Percentiles rank a stretch among this genome's conserved stretches.
phyloP scores from a whole-genome alignment of 2,797 vertebrate species.

The Astyanax mexicanus region DNA sequence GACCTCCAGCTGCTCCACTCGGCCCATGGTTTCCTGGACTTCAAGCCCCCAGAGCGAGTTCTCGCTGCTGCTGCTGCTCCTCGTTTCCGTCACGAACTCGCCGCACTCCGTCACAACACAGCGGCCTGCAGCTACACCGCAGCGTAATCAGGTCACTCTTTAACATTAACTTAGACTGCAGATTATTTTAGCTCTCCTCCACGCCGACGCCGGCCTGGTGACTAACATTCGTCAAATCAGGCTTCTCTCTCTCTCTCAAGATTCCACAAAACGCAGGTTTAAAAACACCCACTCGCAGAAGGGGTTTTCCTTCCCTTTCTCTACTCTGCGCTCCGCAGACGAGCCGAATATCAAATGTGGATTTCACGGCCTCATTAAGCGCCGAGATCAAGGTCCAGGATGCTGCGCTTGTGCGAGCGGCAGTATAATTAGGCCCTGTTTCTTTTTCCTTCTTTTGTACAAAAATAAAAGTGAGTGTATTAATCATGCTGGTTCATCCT shows the following conservation, averaged over 20 bases:
- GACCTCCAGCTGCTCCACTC: no score
- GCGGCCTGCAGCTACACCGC: not conserved
- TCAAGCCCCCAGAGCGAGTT: not conserved
- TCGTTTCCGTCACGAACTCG: not conserved
- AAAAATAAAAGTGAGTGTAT: not conserved
- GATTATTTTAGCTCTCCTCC: not conserved
- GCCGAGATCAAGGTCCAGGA: not conserved
- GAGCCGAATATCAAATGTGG: not conserved
- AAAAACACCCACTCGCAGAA: not conserved
- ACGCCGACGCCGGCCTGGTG: not conserved
- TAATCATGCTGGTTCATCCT: not conserved
- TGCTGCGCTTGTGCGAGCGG: not conserved
- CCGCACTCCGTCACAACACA: not conserved
- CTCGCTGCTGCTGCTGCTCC: not conserved
- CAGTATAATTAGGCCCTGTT: not conserved
- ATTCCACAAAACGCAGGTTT: not conserved
- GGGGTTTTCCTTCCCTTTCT: not conserved
- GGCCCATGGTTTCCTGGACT: not conserved
- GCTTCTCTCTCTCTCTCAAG: not conserved
- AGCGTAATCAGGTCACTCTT: constrained; percentile 7
- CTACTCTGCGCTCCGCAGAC: not conserved
- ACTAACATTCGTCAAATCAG: not conserved
- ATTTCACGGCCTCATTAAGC: not conserved
- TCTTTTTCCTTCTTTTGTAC: not conserved
- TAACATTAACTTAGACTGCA: not conserved